These are phyloP conservation scores for Sesia apiformis DNA, from an alignment of 2,888 invertebrate genomes.

Conservation along the genomic window DNA sequence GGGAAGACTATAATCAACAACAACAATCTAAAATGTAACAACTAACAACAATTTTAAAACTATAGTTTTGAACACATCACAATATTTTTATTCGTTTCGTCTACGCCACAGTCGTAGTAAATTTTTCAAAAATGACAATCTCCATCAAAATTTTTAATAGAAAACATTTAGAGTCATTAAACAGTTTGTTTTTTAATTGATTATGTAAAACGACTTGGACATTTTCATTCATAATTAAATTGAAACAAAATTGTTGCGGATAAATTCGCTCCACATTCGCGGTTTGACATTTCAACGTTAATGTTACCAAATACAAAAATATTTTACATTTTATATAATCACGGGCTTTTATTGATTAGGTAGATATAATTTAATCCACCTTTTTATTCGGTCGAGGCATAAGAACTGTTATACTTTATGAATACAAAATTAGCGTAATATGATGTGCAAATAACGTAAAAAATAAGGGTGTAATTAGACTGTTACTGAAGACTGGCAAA, in stretches of 20 bases:
- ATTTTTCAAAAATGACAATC: neutral
- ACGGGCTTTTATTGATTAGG: no score
- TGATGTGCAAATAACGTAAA: no score
- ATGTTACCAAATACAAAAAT: slow-evolving; percentile 24
- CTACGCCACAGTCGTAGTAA: neutral
- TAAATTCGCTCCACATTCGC: slow-evolving; percentile 55
- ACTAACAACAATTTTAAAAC: slow-evolving; percentile 22
- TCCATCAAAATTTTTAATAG: neutral
- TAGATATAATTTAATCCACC: no score
- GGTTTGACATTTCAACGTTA: slow-evolving; percentile 42
- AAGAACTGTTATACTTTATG: no score
- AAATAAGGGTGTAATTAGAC: no score
- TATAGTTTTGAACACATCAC: neutral
- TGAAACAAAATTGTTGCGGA: slow-evolving; percentile 34
- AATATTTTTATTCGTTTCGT: neutral
- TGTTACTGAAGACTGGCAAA: no score
- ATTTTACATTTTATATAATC: neutral
- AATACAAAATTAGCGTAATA: no score
- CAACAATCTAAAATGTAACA: neutral
- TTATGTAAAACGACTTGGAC: slow-evolving; percentile 7
- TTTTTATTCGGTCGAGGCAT: no score
- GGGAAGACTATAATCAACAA: slow-evolving; percentile 23
- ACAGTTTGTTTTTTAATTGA: neutral
- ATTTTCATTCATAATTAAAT: slow-evolving; percentile 62
- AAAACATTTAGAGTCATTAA: neutral